Evolutionary conservation across 2,888 invertebrate species (phyloP).

Genomic region (Tiphia femorata): DNA sequence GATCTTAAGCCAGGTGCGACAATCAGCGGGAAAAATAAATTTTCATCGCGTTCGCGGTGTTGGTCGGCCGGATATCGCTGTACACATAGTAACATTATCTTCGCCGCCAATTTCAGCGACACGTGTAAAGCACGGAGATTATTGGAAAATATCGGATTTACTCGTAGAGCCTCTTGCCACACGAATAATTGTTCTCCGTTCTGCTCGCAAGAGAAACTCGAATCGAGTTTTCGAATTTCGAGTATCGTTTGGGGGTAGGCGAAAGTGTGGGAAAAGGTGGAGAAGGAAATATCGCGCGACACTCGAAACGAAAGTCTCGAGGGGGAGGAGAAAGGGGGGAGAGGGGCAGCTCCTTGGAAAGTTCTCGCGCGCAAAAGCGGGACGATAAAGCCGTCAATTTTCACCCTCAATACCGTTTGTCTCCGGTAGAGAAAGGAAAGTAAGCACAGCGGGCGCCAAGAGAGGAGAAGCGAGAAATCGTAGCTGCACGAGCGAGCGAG

Average conservation of each 20-base stretch:
- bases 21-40: slow-evolving; percentile 40
- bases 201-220: too few species aligned
- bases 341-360: slow-evolving; percentile 39
- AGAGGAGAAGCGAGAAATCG: slow-evolving; percentile 19
- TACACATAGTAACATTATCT: slow-evolving; percentile 52
- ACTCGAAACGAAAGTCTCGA: background rate
- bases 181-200: too few species aligned
- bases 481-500: background rate
- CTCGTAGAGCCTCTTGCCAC: too few species aligned
- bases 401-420: slow-evolving; percentile 59
- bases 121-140: too few species aligned
- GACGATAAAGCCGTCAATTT: slow-evolving; percentile 64
- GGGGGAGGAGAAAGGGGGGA: slow-evolving; percentile 27
- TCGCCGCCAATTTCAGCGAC: slow-evolving; percentile 22
- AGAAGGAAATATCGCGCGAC: background rate
- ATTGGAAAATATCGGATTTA: too few species aligned
- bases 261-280: too few species aligned
- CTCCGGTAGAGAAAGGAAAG: slow-evolving; percentile 51
- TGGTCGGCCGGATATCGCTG: slow-evolving; percentile 48
- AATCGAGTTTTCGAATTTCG: too few species aligned
- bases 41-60: slow-evolving; percentile 36
- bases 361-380: slow-evolving; percentile 45
- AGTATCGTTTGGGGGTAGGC: too few species aligned
- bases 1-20: slow-evolving; percentile 34
- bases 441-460: slow-evolving; percentile 41